Base-by-base conservation (phyloP, 2,797 vertebrate genomes). In the Pterois miles region DNA sequence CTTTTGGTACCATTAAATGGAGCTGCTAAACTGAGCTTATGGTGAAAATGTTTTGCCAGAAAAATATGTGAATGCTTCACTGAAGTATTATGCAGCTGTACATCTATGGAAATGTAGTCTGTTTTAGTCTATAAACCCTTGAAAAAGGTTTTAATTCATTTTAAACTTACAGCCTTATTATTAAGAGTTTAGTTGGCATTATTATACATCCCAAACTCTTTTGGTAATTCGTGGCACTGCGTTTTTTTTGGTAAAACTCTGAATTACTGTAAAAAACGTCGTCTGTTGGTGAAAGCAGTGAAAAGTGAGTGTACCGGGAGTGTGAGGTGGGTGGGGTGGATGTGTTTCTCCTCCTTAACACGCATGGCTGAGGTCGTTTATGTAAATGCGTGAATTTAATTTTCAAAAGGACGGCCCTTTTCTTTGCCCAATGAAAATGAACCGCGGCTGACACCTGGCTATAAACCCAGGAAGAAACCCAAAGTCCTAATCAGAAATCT, bases 361-460 rank as follows among this genome's bases (percentile, higher is more conserved):
- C 88, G 87, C 88, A 87, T 85, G 87, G 88, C 87, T 83, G 90
- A 91, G 86, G 84, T 88, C 86, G 78, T 95, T 94, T 96, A 96
- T 96, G 96, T 95, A 96, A 97, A 96, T 96, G 89, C 79, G 62
- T 86, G 92, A 87, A 93, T 96, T 95, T 88, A 89, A 94, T 94
- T 94, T 89, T 94, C 93, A 91, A 95, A 94, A 96, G 97, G 97
- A 95, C 91, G 91, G 96, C 93, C 97, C 96, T 94, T 95, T 94
- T 95, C 94, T 94, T 90, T 95, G 94, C 96, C 97, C 98, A 99
- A 99, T 99, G 94, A 98, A 96, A 97, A 95, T 83, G 91, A 96
- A 86, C 94, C 94, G 92, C 90, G 94, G 92, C 94, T 95, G 97
- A 97, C 98, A 99, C 97, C 98, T 99, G 97, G 97, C 96, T 98